These are phyloP conservation scores for Octodon degus DNA, from an alignment of 2,113 vertebrate genomes.

Conservation along the genomic window DNA sequence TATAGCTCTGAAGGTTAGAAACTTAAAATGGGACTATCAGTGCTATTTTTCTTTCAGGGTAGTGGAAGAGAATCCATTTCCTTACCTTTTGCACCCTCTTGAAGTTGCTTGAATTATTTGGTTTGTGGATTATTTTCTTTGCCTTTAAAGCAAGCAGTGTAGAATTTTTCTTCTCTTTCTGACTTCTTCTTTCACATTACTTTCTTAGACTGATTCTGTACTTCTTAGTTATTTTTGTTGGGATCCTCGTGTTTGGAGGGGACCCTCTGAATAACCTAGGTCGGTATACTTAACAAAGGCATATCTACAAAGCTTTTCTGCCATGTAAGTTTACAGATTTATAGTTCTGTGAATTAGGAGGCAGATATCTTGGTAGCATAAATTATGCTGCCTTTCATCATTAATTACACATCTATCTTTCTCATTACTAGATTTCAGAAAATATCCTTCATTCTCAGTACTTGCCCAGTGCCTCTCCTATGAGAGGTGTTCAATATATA, in stretches of 20 bases:
- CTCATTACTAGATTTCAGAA: not conserved
- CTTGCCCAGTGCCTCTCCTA: not conserved
- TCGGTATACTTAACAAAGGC: not conserved
- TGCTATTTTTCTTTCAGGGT: not conserved
- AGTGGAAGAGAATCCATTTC: not conserved
- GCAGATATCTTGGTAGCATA: not conserved
- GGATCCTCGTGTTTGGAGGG: not conserved
- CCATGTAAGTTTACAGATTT: not conserved
- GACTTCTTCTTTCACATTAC: not conserved
- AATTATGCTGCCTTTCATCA: not conserved
- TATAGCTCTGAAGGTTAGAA: not conserved
- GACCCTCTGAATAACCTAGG: not conserved
- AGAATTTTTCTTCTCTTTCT: not conserved
- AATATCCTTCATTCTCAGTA: not conserved
- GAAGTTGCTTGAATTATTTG: not conserved
- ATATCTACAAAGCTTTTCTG: not conserved
- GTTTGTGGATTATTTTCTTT: not conserved
- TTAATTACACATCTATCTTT: not conserved
- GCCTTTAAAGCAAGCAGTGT: not conserved
- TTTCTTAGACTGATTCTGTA: not conserved
- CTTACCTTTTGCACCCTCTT: not conserved
- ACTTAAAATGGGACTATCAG: not conserved
- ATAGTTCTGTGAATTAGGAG: not conserved
- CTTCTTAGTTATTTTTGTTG: not conserved
- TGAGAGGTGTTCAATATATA: not conserved